phyloP scores from a whole-genome alignment of 2,113 vertebrate species.

The Falcunculus frontatus region DNA sequence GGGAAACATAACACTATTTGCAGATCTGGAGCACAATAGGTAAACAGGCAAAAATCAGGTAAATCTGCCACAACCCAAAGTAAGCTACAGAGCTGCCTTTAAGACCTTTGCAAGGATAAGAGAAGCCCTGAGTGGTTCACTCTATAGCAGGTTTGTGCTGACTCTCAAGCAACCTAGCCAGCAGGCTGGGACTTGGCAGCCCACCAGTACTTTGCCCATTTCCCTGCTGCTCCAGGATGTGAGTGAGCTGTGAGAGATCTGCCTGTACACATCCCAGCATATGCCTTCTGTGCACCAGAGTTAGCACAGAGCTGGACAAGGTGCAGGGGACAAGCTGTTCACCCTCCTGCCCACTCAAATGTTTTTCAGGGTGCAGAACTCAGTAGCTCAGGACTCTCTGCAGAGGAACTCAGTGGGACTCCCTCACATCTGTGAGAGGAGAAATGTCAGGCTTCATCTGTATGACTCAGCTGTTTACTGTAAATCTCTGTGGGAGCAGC shows the following conservation, averaged over 20 bases:
- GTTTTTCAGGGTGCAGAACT: not conserved
- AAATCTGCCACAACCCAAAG: not conserved
- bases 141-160: not conserved
- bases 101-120: not conserved
- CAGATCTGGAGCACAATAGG: not conserved
- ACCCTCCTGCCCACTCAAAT: not conserved
- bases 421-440: not conserved
- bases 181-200: slow-evolving; percentile 19
- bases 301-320: not conserved
- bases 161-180: not conserved
- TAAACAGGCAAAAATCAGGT: not conserved
- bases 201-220: not conserved
- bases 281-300: not conserved
- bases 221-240: slow-evolving; percentile 4
- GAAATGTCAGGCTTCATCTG: not conserved
- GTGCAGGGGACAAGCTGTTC: not conserved
- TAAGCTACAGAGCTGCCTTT: not conserved
- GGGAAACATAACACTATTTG: not conserved
- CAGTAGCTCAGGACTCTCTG: not conserved
- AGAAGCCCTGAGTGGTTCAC: not conserved
- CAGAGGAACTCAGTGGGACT: not conserved
- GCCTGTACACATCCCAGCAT: not conserved
- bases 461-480: not conserved
- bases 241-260: not conserved
- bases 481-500: not conserved